These are phyloP conservation scores for Nymphicus hollandicus DNA, from an alignment of 2,113 vertebrate species.

Conservation along the genomic window DNA sequence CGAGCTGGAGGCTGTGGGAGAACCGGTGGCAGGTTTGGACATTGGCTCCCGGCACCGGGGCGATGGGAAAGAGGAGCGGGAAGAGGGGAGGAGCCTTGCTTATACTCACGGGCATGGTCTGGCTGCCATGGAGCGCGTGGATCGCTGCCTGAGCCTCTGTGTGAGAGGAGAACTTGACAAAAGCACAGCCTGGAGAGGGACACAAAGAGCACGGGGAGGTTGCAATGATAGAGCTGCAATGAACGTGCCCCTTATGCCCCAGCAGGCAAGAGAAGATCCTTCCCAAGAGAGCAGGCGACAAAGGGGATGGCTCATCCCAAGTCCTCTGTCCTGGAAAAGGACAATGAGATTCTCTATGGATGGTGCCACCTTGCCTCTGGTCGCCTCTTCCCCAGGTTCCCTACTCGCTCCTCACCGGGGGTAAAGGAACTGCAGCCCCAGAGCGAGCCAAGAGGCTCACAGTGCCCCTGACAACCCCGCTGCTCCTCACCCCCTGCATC, in stretches of 20 bases:
- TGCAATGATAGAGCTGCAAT: not conserved
- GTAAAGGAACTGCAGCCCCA: not conserved
- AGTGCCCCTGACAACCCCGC: not conserved
- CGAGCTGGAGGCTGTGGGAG: not conserved
- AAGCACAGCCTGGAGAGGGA: constrained; percentile 90
- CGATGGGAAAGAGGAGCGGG: not conserved
- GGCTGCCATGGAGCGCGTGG: constrained; percentile 95
- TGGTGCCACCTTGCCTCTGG: not conserved
- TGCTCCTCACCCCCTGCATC: not conserved
- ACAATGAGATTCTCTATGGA: not conserved
- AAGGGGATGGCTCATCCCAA: not conserved
- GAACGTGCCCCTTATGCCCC: not conserved
- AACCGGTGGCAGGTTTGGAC: not conserved
- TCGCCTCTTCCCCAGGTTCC: not conserved
- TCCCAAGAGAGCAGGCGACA: not conserved
- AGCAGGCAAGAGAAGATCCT: not conserved
- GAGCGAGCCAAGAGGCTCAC: not conserved
- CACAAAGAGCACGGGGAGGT: constrained; percentile 40
- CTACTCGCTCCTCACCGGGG: not conserved
- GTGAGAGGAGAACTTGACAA: constrained; percentile 98
- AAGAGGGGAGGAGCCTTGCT: not conserved
- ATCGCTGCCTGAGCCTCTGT: constrained; percentile 97
- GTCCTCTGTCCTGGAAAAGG: not conserved
- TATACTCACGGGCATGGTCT: constrained; percentile 98
- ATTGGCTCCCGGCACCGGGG: not conserved